Evolutionary conservation across 2,113 vertebrate genomes (phyloP).

Genomic region (Struthidea cinerea): DNA sequence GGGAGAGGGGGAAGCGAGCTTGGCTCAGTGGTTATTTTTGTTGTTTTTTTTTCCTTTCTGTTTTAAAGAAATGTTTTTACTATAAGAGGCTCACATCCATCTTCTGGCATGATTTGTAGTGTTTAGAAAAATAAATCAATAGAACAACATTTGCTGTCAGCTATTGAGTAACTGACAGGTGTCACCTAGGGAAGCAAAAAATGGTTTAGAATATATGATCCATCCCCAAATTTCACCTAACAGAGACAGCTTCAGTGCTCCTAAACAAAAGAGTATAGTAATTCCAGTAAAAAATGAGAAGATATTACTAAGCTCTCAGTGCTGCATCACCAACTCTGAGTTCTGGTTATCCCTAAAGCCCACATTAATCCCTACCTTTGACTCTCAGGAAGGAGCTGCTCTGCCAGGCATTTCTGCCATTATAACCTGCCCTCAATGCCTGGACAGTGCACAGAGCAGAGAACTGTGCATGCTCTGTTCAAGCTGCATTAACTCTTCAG

Average conservation of each 20-base stretch:
- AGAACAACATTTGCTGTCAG: not conserved
- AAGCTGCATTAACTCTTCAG: not conserved
- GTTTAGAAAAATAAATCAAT: slow-evolving; percentile 14
- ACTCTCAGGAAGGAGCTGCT: not conserved
- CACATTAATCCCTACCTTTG: not conserved
- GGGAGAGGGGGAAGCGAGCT: not conserved
- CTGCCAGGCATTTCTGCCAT: not conserved
- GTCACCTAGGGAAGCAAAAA: not conserved
- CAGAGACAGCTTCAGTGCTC: not conserved
- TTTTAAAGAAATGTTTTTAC: slow-evolving; percentile 26
- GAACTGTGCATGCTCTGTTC: not conserved
- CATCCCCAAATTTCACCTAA: not conserved
- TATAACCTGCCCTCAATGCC: not conserved
- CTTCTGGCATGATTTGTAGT: slow-evolving; percentile 4
- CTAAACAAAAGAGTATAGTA: not conserved
- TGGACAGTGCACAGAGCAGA: not conserved
- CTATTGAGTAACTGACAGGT: not conserved
- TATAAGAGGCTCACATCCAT: not conserved
- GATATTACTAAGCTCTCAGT: not conserved
- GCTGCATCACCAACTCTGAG: not conserved
- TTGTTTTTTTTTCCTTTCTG: not conserved
- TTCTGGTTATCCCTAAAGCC: not conserved
- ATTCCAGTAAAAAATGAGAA: not conserved
- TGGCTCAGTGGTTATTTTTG: not conserved
- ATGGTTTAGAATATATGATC: not conserved